Conservation (phyloP, 2,797 vertebrate genomes). For the Acanthis flammea region DNA sequence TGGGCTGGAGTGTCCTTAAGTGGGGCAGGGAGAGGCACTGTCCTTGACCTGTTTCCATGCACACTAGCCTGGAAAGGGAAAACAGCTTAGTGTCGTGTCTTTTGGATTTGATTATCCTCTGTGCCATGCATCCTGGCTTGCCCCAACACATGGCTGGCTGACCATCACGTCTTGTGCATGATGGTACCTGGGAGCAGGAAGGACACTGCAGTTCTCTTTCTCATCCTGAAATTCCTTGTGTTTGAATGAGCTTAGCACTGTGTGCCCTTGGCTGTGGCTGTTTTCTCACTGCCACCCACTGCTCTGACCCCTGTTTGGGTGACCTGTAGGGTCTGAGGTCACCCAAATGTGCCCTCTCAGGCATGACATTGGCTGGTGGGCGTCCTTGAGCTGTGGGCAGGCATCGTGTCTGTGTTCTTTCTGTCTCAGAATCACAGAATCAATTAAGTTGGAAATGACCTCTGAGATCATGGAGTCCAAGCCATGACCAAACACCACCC, state of each 20-base stretch:
- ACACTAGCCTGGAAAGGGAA: background rate
- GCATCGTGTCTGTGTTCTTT: fast-evolving
- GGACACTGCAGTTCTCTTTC: background rate
- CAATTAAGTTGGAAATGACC: background rate
- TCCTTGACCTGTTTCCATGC: fast-evolving
- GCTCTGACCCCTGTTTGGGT: fast-evolving
- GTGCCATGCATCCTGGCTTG: fast-evolving
- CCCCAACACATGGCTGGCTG: fast-evolving
- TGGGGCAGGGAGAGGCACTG: fast-evolving
- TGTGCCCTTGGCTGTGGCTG: background rate
- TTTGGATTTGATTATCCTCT: background rate
- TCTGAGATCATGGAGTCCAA: background rate
- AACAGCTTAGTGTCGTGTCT: fast-evolving
- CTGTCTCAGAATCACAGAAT: background rate
- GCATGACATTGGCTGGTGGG: fast-evolving
- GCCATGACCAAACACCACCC: fast-evolving
- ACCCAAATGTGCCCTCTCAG: background rate
- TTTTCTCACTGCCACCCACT: fast-evolving
- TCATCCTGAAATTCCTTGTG: background rate
- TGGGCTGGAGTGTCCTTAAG: fast-evolving
- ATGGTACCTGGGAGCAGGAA: background rate
- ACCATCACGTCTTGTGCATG: fast-evolving
- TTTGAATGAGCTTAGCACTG: background rate
- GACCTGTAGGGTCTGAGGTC: background rate
- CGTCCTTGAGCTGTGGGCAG: background rate